These are phyloP conservation scores for Meriones psammophilus DNA, from an alignment of 2,797 vertebrate species.

Conservation along the genomic window DNA sequence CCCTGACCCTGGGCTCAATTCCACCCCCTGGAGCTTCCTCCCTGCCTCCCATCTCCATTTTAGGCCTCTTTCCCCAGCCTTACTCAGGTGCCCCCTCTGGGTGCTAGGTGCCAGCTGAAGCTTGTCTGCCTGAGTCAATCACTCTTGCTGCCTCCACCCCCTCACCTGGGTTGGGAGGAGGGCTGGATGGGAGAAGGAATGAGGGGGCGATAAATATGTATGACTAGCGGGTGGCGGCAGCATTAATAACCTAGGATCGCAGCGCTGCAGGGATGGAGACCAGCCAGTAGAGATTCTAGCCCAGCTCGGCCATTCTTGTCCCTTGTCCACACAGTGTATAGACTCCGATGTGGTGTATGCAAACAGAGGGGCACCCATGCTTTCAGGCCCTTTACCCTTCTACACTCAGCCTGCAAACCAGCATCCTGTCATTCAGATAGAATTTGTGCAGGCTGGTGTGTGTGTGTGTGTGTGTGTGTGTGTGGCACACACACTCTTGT, in stretches of 20 bases:
- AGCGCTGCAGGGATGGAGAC: conserved; percentile 59
- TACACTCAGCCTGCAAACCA: background rate
- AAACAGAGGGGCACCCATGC: conserved; percentile 27
- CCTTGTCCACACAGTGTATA: conserved; percentile 24
- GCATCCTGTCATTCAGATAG: background rate
- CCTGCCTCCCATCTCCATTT: background rate
- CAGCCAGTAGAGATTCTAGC: conserved; percentile 69
- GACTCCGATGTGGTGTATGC: conserved; percentile 18
- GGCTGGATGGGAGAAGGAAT: conserved; percentile 70
- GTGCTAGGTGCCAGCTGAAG: conserved; percentile 48
- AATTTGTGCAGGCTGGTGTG: background rate
- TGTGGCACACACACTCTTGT: background rate
- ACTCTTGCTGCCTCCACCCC: conserved; percentile 56
- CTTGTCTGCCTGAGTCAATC: conserved; percentile 72
- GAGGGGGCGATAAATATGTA: conserved; percentile 85
- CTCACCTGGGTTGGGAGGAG: conserved; percentile 82
- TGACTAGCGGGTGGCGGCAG: conserved; percentile 79
- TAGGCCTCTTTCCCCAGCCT: background rate
- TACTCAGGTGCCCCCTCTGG: conserved; percentile 4
- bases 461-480: background rate
- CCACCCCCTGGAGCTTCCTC: background rate
- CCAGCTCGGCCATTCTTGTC: conserved; percentile 55
- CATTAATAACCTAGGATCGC: conserved; percentile 84
- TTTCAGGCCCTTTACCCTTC: background rate
- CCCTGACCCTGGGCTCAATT: background rate